Evolutionary conservation across 2,797 vertebrate genomes (phyloP), one percentile per base, ranked within the genome.

Genomic region (Otus scops): DNA sequence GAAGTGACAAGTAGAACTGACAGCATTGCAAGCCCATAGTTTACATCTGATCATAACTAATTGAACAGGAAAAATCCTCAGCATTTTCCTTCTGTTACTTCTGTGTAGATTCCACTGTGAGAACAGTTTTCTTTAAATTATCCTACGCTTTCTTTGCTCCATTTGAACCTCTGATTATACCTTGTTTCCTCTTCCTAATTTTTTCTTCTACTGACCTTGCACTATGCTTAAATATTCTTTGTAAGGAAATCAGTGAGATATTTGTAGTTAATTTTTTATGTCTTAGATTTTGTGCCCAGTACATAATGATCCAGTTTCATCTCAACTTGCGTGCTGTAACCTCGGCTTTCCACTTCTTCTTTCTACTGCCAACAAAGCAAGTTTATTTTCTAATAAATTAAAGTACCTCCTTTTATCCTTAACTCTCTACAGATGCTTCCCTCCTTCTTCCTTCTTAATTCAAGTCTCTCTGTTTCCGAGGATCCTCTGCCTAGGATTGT

Each of bases 221-320:
- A 34, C 47, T 79, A 16, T 11, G 30, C 43, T 57, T 60, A 84
- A 96, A 73, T 24, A 76, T 82, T 92, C 64, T 89, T 77, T 7
- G 1, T 68, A 67, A 56, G 23, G 60, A 89, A 87, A 91, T 77
- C 38, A 51, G 77, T 85, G 64, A 94, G 75, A 43, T 92, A 75
- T 59, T 91, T 94, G 79, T 54, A 91, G 61, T 89, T 85, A 68
- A 87, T 91, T 95, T 93, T 93, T 94, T 89, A 84, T 76, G 75
- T 73, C 81, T 84, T 74, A 80, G 65, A 71, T 74, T 95, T 95
- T 89, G 53, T 91, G 56, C 78, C 75, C 50, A 43, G 88, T 85
- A 92, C 70, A 64, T 92, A 85, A 94, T 71, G 87, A 89, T 96
- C 71, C 82, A 54, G 81, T 83, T 91, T 83, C 56, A 85, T 91